phyloP scores from a whole-genome alignment of 2,888 invertebrate species.

The Macrophya alboannulata region DNA sequence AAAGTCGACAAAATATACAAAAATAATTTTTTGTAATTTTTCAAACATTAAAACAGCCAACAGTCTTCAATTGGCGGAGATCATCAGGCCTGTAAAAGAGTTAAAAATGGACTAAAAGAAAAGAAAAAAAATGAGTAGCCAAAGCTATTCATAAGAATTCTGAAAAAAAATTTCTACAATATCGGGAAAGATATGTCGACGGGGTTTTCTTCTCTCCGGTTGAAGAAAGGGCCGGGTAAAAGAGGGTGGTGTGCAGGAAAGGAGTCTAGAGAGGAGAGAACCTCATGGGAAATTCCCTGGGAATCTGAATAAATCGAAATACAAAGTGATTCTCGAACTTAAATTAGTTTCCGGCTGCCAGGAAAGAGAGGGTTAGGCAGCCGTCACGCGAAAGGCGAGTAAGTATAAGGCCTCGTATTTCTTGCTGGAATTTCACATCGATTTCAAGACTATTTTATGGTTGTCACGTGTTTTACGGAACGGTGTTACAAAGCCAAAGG shows the following conservation, averaged over 20 bases:
- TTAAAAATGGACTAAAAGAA: neutral
- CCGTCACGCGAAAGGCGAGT: conserved; percentile 44
- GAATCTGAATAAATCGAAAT: conserved; percentile 79
- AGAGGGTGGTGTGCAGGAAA: neutral
- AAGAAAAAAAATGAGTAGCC: neutral
- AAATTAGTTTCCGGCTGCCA: conserved; percentile 75
- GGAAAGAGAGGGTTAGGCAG: conserved; percentile 61
- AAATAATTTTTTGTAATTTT: neutral
- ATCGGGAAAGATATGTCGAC: conserved; percentile 41
- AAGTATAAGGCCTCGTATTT: conserved; percentile 37
- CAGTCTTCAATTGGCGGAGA: neutral
- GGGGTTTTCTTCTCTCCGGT: neutral
- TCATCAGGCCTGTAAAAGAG: neutral
- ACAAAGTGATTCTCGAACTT: conserved; percentile 79
- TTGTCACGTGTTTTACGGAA: conserved; percentile 31
- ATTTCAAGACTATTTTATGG: conserved; percentile 37
- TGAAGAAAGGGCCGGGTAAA: neutral
- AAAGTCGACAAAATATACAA: neutral
- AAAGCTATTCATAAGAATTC: neutral
- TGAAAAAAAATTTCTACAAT: conserved; percentile 19
- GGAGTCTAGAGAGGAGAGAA: conserved; percentile 55
- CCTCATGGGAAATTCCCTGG: conserved; percentile 76
- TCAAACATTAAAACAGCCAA: neutral
- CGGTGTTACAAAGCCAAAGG: neutral
- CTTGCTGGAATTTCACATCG: conserved; percentile 34